phyloP scores from a whole-genome alignment of 2,113 vertebrate genomes.

The Falco punctatus region DNA sequence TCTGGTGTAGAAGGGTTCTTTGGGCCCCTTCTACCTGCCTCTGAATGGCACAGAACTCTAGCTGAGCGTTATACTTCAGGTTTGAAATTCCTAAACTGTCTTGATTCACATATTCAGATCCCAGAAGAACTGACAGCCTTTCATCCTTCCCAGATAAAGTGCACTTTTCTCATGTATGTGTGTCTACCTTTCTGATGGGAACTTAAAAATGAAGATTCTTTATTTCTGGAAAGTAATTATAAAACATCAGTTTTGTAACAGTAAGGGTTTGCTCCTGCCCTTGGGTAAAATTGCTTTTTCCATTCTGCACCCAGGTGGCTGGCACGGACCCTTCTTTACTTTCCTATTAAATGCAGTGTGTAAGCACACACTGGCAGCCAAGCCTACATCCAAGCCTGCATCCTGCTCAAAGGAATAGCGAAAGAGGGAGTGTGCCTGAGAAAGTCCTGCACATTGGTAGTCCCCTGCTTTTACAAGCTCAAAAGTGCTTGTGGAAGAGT shows the following conservation, averaged over 20 bases:
- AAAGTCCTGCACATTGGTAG: rapidly evolving
- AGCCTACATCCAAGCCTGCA: neutral
- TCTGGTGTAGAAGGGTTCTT: neutral
- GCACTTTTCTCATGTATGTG: neutral
- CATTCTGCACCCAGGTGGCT: neutral
- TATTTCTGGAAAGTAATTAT: neutral
- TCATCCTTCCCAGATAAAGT: neutral
- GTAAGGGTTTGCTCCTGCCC: neutral
- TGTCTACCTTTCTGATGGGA: neutral
- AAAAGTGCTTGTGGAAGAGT: neutral
- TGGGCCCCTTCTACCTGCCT: neutral
- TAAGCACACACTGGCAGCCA: neutral
- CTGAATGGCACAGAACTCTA: neutral
- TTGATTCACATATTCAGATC: neutral
- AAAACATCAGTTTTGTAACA: neutral
- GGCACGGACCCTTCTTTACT: neutral
- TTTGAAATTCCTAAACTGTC: neutral
- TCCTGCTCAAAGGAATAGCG: neutral
- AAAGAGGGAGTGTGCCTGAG: neutral
- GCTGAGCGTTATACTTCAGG: neutral
- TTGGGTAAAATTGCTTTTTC: neutral
- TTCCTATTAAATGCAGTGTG: neutral
- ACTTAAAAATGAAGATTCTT: constrained; percentile 9
- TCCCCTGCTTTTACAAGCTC: neutral
- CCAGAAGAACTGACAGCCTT: neutral